Base-by-base conservation (phyloP, 2,113 vertebrate species). In the Taxidea taxus region DNA sequence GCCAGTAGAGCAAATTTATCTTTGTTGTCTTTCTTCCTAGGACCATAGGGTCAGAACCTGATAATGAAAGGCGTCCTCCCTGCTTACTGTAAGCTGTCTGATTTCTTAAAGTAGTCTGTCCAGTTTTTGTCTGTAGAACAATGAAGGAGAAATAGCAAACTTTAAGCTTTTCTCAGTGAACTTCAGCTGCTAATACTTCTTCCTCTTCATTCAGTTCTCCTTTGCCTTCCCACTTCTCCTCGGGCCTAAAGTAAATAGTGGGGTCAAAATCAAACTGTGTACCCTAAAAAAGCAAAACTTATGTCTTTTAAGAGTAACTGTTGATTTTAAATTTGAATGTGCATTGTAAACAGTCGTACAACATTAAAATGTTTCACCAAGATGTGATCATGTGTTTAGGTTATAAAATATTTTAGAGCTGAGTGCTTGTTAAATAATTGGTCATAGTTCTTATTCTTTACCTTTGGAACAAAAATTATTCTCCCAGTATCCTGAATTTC, bases 391-490 rank as follows among this genome's bases (percentile, higher is more conserved):
- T 84, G 25, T 85, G 44, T 72, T 93, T 66, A 54, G 51, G 37
- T 60, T 23, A 58, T 51, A 66, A 3, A 60, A 1, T 58, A 77
- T 94, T 95, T 91, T 44, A 91, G 56, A 86, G 31, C 34, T 34
- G 62, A 78, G 16, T 81, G 29, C 4, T 85, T 37, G 20, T 93
- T 78, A 60, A 70, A 86, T 93, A 91, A 83, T 49, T 89, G 62
- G 39, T 85, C 56, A 49, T 91, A 72, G 70, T 91, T 97, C 18
- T 90, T 49, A 85, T 83, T 91, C 42, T 85, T 89, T 60, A 89
- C 34, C 11, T 64, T 88, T 93, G 60, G 21, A 49, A 91, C 49
- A 86, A 39, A 84, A 89, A 58, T 54, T 58, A 14, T 5, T 78
- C 44, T 80, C 90, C 9, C 9, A 42, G 31, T 80, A 23, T 95